Evolutionary conservation across 2,888 invertebrate species (phyloP).

Genomic region (Micropterix aruncella): DNA sequence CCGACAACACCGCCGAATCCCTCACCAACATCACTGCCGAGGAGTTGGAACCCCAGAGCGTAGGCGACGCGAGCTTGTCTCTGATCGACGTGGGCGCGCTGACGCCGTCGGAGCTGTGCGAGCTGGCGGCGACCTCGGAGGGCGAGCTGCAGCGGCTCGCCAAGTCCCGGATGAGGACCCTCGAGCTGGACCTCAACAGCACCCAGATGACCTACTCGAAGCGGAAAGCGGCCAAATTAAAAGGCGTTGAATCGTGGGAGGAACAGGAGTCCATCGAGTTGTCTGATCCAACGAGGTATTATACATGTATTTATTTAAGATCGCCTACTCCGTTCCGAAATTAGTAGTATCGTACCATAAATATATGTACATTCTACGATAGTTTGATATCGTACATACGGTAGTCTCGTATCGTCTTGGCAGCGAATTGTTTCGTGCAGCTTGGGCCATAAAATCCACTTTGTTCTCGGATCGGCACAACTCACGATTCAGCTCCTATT

Average conservation of each 20-base stretch:
- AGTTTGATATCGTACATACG: constrained; percentile 1
- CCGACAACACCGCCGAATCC: background rate
- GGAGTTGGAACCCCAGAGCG: no score
- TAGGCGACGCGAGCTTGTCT: background rate
- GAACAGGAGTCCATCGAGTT: constrained; percentile 56
- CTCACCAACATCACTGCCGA: background rate
- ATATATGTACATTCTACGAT: background rate
- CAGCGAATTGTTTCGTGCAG: no score
- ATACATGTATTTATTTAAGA: background rate
- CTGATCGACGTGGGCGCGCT: constrained; percentile 16
- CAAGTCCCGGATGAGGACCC: constrained; percentile 31
- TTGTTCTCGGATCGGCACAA: no score
- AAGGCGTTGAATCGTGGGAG: constrained; percentile 52
- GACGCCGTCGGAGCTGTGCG: constrained; percentile 18
- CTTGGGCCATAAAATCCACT: no score
- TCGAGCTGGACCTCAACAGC: constrained; percentile 31
- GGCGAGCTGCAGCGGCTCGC: constrained; percentile 33
- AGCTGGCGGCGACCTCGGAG: constrained; percentile 13
- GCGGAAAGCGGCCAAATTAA: constrained; percentile 30
- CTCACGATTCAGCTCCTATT: no score
- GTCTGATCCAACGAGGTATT: constrained; percentile 44
- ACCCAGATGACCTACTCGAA: constrained; percentile 34
- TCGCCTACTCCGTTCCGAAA: no score
- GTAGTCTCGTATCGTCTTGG: no score
- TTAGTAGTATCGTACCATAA: background rate